Evolutionary conservation across 2,888 invertebrate species (phyloP).

Genomic region (Melanotus villosus): DNA sequence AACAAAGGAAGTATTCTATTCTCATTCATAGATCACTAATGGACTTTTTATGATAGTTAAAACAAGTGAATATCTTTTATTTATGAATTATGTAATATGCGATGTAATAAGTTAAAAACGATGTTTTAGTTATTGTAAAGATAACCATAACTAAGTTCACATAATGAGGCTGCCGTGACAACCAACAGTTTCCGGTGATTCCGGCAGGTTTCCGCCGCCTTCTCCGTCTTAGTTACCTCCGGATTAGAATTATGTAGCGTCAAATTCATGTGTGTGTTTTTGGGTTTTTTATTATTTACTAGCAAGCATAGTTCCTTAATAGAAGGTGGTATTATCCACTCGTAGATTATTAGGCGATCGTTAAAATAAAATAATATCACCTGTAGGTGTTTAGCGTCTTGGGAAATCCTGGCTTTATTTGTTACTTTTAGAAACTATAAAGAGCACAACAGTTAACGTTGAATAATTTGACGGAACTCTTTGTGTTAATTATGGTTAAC

Average conservation of each 20-base stretch:
- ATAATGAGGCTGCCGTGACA: slow-evolving; percentile 34
- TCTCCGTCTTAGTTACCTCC: slow-evolving; percentile 4
- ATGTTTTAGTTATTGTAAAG: slow-evolving; percentile 28
- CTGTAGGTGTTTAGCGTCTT: not conserved
- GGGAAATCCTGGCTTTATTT: slow-evolving; percentile 6
- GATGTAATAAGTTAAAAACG: slow-evolving; percentile 23
- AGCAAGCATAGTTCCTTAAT: not conserved
- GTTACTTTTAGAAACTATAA: slow-evolving; percentile 24
- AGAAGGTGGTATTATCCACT: slow-evolving; percentile 7
- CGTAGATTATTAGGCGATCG: not conserved
- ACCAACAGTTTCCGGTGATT: slow-evolving; percentile 34
- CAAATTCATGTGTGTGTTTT: slow-evolving; percentile 30
- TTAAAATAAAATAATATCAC: not conserved
- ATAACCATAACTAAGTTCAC: slow-evolving; percentile 29
- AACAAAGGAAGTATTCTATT: too few relatives aligned
- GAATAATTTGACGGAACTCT: slow-evolving; percentile 32
- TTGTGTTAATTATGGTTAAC: slow-evolving; percentile 27
- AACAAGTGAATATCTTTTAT: slow-evolving; percentile 12
- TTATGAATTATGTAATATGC: slow-evolving; percentile 27
- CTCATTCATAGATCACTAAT: not conserved
- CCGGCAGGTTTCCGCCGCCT: slow-evolving; percentile 28
- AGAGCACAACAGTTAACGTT: slow-evolving; percentile 24
- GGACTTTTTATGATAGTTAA: not conserved
- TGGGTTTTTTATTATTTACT: slow-evolving; percentile 18
- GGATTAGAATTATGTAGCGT: slow-evolving; percentile 29